Conservation (phyloP, 2,888 invertebrate species). For the Yponomeuta evonymella region DNA sequence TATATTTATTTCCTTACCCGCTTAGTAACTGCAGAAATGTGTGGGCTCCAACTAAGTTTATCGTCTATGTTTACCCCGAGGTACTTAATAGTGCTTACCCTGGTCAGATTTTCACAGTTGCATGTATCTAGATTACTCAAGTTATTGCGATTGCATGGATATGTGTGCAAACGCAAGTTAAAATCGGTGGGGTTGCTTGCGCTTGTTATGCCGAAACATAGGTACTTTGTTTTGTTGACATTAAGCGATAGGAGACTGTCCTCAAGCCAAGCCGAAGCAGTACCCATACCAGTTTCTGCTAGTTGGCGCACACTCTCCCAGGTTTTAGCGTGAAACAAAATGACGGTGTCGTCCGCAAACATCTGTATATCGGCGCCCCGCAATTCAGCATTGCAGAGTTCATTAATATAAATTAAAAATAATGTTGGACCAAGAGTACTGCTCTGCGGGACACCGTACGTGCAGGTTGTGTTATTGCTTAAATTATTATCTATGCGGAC, state of each 20-base stretch:
- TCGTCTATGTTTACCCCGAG: constrained; percentile 9
- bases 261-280: constrained; percentile 7
- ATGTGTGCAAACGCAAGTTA: background rate
- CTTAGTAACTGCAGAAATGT: background rate
- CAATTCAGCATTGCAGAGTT: constrained; percentile 3
- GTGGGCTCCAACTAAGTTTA: background rate
- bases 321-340: constrained; percentile 15
- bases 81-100: background rate
- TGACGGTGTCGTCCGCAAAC: constrained; percentile 20
- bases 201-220: constrained; percentile 6
- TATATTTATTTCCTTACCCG: constrained; percentile 9
- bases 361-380: background rate
- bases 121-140: background rate
- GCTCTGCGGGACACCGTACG: constrained; percentile 18
- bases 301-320: background rate
- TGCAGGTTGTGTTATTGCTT: background rate
- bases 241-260: constrained; percentile 13
- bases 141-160: background rate
- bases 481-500: background rate
- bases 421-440: constrained; percentile 21
- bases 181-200: background rate
- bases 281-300: background rate
- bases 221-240: constrained; percentile 9
- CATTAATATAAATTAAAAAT: constrained; percentile 20
- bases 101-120: no score